Conservation (phyloP, 2,797 vertebrate species). For the Aratinga solstitialis region DNA sequence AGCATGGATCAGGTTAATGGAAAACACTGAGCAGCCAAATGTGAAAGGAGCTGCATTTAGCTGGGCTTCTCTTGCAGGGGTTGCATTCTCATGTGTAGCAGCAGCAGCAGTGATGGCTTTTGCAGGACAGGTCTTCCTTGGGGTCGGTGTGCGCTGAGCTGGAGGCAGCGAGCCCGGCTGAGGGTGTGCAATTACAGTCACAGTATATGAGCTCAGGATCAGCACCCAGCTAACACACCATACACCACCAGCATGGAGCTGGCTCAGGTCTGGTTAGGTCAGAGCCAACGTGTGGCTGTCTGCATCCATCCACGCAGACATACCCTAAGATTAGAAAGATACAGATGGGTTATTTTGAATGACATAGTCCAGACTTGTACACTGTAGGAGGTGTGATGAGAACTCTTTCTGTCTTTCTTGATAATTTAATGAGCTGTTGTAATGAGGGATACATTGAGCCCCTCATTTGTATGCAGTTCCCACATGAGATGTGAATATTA, state of each 20-base stretch:
- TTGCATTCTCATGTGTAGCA: neutral
- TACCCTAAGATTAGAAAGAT: constrained; percentile 17
- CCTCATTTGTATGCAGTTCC: constrained; percentile 63
- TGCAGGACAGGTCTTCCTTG: neutral
- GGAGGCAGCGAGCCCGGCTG: fast-evolving
- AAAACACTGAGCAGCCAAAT: constrained; percentile 35
- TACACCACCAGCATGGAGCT: neutral
- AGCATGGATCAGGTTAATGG: constrained; percentile 55
- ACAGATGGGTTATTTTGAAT: constrained; percentile 4
- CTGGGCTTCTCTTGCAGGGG: constrained; percentile 2
- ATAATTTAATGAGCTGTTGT: constrained; percentile 63
- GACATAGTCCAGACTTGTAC: constrained; percentile 33
- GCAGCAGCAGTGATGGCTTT: neutral
- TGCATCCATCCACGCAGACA: neutral
- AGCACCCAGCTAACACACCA: fast-evolving
- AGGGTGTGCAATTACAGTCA: neutral
- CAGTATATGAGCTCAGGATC: fast-evolving
- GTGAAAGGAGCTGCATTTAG: neutral
- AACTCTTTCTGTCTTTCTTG: constrained; percentile 49
- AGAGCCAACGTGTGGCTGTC: neutral
- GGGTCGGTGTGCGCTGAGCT: fast-evolving
- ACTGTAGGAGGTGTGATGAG: constrained; percentile 47
- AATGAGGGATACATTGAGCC: constrained; percentile 53
- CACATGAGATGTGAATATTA: constrained; percentile 58
- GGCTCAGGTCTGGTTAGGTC: neutral